phyloP scores from a whole-genome alignment of 2,113 vertebrate species.

The Eulacestoma nigropectus region DNA sequence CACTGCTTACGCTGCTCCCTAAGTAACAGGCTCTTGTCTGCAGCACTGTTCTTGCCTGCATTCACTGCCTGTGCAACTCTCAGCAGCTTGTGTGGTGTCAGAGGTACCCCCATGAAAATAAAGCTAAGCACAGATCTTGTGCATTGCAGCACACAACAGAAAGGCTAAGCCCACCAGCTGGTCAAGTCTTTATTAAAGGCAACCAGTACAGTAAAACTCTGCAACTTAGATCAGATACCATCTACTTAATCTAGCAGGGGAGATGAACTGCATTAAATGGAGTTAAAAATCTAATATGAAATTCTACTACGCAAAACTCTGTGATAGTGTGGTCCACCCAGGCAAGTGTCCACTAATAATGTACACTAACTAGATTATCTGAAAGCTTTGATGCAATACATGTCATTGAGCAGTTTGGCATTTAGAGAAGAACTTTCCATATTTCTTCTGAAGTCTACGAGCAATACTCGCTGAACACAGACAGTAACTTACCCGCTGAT shows the following conservation, averaged over 20 bases:
- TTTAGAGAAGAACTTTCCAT: neutral
- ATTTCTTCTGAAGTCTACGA: neutral
- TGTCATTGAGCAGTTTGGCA: conserved; percentile 25
- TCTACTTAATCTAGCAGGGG: neutral
- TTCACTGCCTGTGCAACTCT: neutral
- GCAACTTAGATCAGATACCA: neutral
- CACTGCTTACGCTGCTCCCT: neutral
- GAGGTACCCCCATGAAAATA: neutral
- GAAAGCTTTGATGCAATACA: conserved; percentile 43
- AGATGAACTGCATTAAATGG: neutral
- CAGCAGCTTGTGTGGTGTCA: neutral
- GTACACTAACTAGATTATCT: neutral
- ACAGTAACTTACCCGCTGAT: conserved; percentile 88
- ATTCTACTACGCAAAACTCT: neutral
- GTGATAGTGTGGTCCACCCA: neutral
- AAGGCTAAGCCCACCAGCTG: neutral
- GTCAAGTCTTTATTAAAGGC: neutral
- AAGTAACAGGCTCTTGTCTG: neutral
- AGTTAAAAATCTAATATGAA: neutral
- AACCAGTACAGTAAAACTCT: neutral
- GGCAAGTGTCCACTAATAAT: neutral
- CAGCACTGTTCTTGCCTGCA: neutral
- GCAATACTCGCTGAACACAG: neutral
- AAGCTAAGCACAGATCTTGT: neutral
- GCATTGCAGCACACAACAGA: neutral